A percentile compares a stretch with the other conserved stretches of the same genome.
Conservation (phyloP, 2,113 vertebrate species). For the Oncorhynchus clarkii region DNA sequence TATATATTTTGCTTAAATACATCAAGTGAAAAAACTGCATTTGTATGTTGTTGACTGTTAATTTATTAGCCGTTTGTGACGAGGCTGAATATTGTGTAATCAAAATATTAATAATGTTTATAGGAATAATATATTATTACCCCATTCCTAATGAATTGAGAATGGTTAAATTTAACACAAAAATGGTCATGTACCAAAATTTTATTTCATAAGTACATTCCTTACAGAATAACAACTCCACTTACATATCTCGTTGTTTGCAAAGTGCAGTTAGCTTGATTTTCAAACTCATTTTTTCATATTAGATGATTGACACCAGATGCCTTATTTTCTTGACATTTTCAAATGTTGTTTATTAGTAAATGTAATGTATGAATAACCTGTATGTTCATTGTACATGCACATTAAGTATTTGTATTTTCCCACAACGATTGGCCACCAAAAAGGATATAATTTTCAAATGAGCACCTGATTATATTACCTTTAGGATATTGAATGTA, state of each 20-base stretch:
- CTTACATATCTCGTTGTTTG: background rate
- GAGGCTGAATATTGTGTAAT: background rate
- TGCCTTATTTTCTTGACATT: constrained; percentile 23
- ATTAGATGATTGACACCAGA: constrained; percentile 34
- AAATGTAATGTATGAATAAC: too few species aligned
- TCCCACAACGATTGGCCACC: too few species aligned
- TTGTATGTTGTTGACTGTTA: background rate
- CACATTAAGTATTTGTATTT: too few species aligned
- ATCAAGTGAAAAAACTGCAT: background rate
- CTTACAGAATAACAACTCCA: background rate
- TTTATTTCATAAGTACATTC: background rate
- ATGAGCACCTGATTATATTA: too few species aligned
- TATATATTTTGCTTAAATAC: background rate
- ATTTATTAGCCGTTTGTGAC: background rate
- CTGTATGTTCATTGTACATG: too few species aligned
- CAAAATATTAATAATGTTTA: background rate
- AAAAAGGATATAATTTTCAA: too few species aligned
- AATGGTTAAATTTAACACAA: background rate
- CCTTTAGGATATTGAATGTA: too few species aligned
- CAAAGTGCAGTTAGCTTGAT: background rate
- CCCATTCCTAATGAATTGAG: background rate
- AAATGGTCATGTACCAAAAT: background rate
- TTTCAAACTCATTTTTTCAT: constrained; percentile 11
- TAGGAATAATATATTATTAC: background rate
- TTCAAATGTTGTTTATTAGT: too few species aligned